Evolutionary conservation across 2,888 invertebrate genomes (phyloP), one percentile per base, ranked within the genome.

Genomic region (Drosophila lutescens): DNA sequence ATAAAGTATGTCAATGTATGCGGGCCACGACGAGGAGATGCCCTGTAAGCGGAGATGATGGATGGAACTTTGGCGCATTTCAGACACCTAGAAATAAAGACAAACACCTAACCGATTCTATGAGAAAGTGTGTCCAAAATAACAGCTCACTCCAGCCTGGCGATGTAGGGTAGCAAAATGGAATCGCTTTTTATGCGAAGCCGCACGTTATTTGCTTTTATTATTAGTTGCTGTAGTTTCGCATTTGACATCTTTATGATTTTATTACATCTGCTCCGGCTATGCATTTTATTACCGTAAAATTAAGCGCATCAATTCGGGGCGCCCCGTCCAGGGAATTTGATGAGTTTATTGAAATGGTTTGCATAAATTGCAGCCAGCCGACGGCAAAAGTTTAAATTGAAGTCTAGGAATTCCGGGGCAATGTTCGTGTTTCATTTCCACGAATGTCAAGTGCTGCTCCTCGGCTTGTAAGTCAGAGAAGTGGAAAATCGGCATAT

Each of bases 401-500:
- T 60, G 62, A 63, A 63, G 60, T 60, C 46, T 38, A 46, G 38
- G 38, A 44, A 34, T 46, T 20, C 8, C 36, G 10, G 7, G 20
- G 12, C 38, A 36, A 43, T 38, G 58, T 56, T 36, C 17, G 38
- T 13, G 30, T 41, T 49, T 40, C 47, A 20, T 20, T 63, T 66
- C 40, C 40, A 40, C 54, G 46, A 65, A 54, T 54, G 65, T 40
- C 54, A 66, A 66, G 55, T 44, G 23, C 32, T 20, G 1, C 20
- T 20, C 17, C 26, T n/a, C 20, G 9, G 23, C 8, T 47, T 61
- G 47, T 55, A 55, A 40, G 44, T 10, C 67, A 66, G 41, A 43
- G 49, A 63, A 51, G 63, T 73, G 77, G 61, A 79, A 81, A 81
- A 81, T 70, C 69, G 60, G 50, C 71, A 68, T 69, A 78, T 85